Evolutionary conservation across 2,888 invertebrate genomes (phyloP).

Genomic region (Uloborus plumipes): DNA sequence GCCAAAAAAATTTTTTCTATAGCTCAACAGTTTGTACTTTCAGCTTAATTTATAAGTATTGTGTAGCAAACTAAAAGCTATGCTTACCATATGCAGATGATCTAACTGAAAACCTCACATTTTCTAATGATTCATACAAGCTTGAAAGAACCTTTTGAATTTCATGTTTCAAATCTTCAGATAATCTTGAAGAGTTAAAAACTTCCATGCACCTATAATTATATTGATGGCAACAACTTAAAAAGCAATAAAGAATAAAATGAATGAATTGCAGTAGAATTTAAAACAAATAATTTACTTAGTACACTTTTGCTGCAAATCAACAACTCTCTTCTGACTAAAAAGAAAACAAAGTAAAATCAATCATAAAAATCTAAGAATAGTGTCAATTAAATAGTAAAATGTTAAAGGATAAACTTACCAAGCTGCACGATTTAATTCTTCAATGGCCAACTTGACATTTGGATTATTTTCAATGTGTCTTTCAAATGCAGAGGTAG

Average conservation of each 20-base stretch:
- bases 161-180: slow-evolving; percentile 23
- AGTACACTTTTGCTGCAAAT: slow-evolving; percentile 30
- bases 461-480: slow-evolving; percentile 29
- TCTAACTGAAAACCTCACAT: slow-evolving; percentile 41
- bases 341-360: slow-evolving; percentile 3
- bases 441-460: slow-evolving; percentile 17
- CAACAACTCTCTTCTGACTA: slow-evolving; percentile 30
- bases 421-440: slow-evolving; percentile 34
- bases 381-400: not conserved
- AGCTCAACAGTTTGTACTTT: no score
- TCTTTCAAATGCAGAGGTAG: slow-evolving; percentile 44
- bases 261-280: not conserved
- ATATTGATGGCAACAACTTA: not conserved
- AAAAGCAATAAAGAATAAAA: not conserved
- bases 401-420: slow-evolving; percentile 13
- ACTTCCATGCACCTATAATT: slow-evolving; percentile 29
- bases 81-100: slow-evolving; percentile 53
- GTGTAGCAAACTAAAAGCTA: no score
- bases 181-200: slow-evolving; percentile 23
- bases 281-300: slow-evolving; percentile 23
- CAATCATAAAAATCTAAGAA: not conserved
- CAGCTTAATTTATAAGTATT: no score
- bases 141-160: slow-evolving; percentile 3
- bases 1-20: no score
- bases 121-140: slow-evolving; percentile 14